These are phyloP conservation scores for Premnoplex brunnescens DNA, from an alignment of 2,797 vertebrate species.

Conservation along the genomic window DNA sequence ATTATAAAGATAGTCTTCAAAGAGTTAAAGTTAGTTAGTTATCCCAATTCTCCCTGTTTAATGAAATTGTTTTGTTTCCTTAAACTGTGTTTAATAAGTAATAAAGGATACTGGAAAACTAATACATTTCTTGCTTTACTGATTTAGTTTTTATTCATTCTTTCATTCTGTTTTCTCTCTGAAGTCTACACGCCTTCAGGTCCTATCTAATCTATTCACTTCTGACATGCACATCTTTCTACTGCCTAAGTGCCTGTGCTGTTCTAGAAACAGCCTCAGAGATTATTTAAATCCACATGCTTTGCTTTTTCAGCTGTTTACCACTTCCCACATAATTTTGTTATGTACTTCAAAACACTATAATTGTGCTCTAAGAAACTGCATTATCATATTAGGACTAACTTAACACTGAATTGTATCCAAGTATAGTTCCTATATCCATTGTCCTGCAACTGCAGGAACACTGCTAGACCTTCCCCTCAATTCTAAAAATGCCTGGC, in stretches of 20 bases:
- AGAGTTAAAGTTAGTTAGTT: constrained; percentile 1
- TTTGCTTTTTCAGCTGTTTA: constrained; percentile 10
- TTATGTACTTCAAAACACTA: background rate
- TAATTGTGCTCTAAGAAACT: background rate
- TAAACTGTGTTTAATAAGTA: constrained; percentile 33
- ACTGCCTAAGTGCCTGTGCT: background rate
- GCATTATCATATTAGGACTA: background rate
- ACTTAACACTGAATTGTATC: background rate
- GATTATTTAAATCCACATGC: constrained; percentile 13
- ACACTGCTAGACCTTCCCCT: background rate
- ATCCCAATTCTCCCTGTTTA: background rate
- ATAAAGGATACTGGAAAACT: constrained; percentile 7
- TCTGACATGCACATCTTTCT: background rate
- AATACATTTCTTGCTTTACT: background rate
- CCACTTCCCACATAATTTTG: background rate
- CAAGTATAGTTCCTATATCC: background rate
- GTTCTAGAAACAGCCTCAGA: constrained; percentile 7
- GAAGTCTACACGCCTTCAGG: constrained; percentile 31
- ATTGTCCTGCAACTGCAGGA: background rate
- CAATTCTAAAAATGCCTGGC: background rate
- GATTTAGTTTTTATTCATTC: constrained; percentile 19
- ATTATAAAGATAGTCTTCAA: constrained; percentile 3
- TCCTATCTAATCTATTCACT: constrained; percentile 5
- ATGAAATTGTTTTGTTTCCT: constrained; percentile 45
- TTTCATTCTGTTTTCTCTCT: constrained; percentile 33